These are phyloP conservation scores for Enteromius argenteus DNA, from an alignment of 2,797 vertebrate species.

Conservation along the genomic window DNA sequence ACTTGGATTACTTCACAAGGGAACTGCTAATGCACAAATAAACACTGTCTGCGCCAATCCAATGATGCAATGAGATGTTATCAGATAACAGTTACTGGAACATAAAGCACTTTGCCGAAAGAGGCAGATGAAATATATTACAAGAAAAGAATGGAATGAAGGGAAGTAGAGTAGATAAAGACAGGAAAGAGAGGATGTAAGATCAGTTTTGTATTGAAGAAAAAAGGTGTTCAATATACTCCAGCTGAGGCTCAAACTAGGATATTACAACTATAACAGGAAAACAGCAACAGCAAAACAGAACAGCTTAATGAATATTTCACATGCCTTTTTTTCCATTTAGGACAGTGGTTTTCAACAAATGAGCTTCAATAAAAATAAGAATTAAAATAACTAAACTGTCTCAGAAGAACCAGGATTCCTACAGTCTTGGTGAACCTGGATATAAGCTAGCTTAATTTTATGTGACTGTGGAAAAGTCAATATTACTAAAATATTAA, in stretches of 20 bases:
- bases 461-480: not conserved
- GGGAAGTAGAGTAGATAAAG: not conserved
- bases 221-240: not conserved
- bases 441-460: not conserved
- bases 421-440: not conserved
- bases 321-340: not conserved
- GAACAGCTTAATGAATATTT: not conserved
- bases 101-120: not conserved
- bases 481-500: not conserved
- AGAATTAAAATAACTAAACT: not conserved
- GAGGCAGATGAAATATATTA: not conserved
- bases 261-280: not conserved
- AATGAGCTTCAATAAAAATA: not conserved
- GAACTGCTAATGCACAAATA: conserved; percentile 43
- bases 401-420: not conserved
- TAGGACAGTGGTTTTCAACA: not conserved
- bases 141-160: conserved; percentile 20
- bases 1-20: conserved; percentile 23
- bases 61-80: conserved; percentile 31
- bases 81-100: conserved; percentile 29
- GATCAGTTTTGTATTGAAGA: not conserved
- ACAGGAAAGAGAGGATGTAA: not conserved
- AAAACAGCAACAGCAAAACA: not conserved
- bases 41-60: conserved; percentile 25
- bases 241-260: not conserved